Conservation (phyloP, 2,797 vertebrate species). For the Pseudocheirus occidentalis region DNA sequence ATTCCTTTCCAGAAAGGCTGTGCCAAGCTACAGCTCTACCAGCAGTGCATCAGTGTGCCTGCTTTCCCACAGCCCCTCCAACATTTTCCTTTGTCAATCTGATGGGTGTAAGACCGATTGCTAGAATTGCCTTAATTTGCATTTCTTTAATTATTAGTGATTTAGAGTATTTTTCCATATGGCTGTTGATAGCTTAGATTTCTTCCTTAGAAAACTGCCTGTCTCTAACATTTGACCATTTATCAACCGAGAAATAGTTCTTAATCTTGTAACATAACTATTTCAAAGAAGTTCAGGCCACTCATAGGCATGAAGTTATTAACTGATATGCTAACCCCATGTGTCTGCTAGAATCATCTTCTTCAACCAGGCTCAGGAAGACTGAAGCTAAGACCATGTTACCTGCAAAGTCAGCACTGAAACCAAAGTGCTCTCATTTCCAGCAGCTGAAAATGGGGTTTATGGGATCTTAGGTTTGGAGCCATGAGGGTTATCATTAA, state of each 20-base stretch:
- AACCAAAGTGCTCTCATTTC: background rate
- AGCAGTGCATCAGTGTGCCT: background rate
- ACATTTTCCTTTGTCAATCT: background rate
- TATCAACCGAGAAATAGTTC: background rate
- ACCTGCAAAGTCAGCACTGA: conserved; percentile 23
- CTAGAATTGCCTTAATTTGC: background rate
- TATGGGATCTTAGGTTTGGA: background rate
- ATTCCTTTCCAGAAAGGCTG: background rate
- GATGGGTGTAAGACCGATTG: background rate
- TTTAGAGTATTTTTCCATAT: background rate
- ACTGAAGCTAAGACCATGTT: conserved; percentile 1
- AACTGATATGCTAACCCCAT: conserved; percentile 67
- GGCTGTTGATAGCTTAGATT: background rate
- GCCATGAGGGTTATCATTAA: background rate
- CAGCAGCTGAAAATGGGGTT: background rate
- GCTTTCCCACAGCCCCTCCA: background rate
- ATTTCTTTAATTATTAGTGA: background rate
- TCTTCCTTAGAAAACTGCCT: background rate
- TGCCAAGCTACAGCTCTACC: background rate
- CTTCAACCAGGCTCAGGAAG: conserved; percentile 31
- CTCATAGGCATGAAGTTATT: conserved; percentile 31
- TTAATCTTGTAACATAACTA: background rate
- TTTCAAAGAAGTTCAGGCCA: conserved; percentile 43
- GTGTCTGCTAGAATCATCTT: conserved; percentile 52
- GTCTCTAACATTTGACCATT: background rate